Base-by-base conservation (phyloP, 1,140 invertebrate species). In the Idris sp. region DNA sequence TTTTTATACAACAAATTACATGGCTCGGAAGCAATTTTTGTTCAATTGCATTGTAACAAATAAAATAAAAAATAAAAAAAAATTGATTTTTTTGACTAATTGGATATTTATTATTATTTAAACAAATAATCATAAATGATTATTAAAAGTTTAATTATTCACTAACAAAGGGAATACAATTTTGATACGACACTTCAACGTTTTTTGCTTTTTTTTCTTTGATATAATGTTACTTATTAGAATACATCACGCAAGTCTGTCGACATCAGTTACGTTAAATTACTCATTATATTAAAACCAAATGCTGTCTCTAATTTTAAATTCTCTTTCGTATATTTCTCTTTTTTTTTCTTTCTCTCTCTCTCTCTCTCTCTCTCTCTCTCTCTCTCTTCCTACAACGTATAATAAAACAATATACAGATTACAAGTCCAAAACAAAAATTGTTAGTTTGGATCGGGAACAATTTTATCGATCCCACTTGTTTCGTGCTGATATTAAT, bases 231-330 rank as follows among this genome's bases (percentile, higher is more conserved):
- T 53, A 44, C 59, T 72, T 56, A 73, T 73, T 64, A 59, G 59
- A 72, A 72, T 72, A 59, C 68, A 72, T 58, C 58, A 64, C 68
- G 68, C 68, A 72, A 72, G 68, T 71, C 13, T 13, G 33, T 35
- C 18, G 16, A 19, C 67, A 19, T 30, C 48, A 40, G 56, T 72
- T 56, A 72, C 58, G 35, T 40, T 72, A 41, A 72, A 72, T 72
- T 72, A 56, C 68, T 72, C 68, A 72, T 62, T 72, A 72, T 62
- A 58, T 72, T 40, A 62, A 62, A 72, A 35, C 43, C 68, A 43
- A 72, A 72, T 62, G 56, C 54, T 53, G 43, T 10, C 46, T 69
- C 48, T 61, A 54, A 61, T 61, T 48, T 61, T 16, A 48, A 53
- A 54, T 54, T 59, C 65, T 25, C 19, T 13, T 15, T 10, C 13